Conservation (phyloP, 2,113 vertebrate genomes). For the Paedocypris sp. region DNA sequence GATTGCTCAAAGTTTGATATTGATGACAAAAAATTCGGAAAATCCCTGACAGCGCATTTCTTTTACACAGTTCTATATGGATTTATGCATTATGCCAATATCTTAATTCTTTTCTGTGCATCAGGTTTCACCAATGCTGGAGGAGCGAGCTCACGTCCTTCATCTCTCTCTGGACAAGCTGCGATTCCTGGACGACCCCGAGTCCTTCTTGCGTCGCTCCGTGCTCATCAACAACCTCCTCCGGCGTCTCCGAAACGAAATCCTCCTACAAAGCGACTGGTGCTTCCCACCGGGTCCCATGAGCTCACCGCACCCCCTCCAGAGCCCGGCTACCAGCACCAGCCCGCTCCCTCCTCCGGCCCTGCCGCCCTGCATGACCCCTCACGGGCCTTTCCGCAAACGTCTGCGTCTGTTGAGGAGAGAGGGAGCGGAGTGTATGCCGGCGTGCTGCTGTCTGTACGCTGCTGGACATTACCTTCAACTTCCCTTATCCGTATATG, state of each 20-base stretch:
- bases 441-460: constrained; percentile 86
- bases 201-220: constrained; percentile 84
- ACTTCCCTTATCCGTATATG: constrained; percentile 72
- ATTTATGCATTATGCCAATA: no score
- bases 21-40: no score
- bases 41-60: no score
- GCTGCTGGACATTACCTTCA: constrained; percentile 81
- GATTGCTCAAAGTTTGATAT: no score
- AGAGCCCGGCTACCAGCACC: constrained; percentile 42
- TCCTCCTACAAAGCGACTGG: constrained; percentile 90
- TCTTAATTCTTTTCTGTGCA: neutral
- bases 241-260: constrained; percentile 81
- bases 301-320: constrained; percentile 30
- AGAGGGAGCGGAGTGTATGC: constrained; percentile 70
- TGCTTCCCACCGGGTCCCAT: constrained; percentile 64
- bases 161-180: constrained; percentile 94
- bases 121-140: constrained; percentile 78
- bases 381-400: constrained; percentile 77
- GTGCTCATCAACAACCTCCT: constrained; percentile 95
- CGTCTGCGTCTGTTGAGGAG: constrained; percentile 74
- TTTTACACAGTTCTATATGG: no score
- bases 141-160: constrained; percentile 87
- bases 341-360: constrained; percentile 58
- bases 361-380: constrained; percentile 69
- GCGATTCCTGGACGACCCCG: constrained; percentile 89